These are phyloP conservation scores for Gorsachius goisagi DNA, from an alignment of 2,113 vertebrate genomes.

Conservation along the genomic window DNA sequence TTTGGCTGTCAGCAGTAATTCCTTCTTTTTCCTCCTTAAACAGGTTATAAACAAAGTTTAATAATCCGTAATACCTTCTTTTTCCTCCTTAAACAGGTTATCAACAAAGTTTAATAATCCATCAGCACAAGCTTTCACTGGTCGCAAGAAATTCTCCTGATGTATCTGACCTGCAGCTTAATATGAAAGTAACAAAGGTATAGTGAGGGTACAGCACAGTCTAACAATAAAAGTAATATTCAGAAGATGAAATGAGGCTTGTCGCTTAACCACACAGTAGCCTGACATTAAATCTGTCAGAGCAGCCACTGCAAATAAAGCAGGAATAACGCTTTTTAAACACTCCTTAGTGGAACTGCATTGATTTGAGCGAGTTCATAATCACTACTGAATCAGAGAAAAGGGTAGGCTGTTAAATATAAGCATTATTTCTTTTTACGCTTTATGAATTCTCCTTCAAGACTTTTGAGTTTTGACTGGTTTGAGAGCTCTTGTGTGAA, in stretches of 20 bases:
- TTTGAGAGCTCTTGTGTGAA: neutral
- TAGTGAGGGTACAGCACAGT: neutral
- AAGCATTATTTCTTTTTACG: neutral
- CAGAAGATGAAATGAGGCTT: neutral
- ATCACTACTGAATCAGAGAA: neutral
- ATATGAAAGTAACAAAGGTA: neutral
- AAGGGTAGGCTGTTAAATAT: neutral
- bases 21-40: neutral
- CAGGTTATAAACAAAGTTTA: neutral
- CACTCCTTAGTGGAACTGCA: neutral
- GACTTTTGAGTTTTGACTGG: neutral
- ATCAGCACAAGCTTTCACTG: neutral
- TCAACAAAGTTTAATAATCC: neutral
- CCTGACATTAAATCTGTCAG: neutral
- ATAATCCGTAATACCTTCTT: neutral
- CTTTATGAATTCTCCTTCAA: neutral
- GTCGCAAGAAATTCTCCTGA: neutral
- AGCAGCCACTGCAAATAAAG: neutral
- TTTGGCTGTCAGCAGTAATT: neutral
- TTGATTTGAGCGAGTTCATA: neutral
- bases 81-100: neutral
- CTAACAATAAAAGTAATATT: neutral
- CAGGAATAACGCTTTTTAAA: neutral
- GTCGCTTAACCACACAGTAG: neutral
- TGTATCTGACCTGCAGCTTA: neutral